Percentiles rank a stretch among this genome's conserved stretches.
phyloP scores from a whole-genome alignment of 2,113 vertebrate species.

The Tragelaphus imberbis region DNA sequence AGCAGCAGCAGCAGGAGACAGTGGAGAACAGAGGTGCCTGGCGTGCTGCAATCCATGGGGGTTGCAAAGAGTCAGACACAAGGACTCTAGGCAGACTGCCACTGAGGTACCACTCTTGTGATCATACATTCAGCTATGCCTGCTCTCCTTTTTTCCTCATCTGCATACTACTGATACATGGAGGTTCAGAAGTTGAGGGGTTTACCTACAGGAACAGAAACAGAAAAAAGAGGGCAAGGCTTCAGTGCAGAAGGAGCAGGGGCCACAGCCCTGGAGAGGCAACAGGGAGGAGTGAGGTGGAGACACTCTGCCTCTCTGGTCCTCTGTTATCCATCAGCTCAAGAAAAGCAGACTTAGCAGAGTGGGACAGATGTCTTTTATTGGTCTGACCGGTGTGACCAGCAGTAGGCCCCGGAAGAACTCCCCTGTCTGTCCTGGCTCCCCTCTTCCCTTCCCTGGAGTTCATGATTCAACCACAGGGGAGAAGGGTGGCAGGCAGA shows the following conservation, averaged over 20 bases:
- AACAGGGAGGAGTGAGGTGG: neutral
- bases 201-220: neutral
- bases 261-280: neutral
- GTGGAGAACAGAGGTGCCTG: neutral
- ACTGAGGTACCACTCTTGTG: neutral
- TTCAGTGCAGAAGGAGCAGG: neutral
- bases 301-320: neutral
- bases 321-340: neutral
- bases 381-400: neutral
- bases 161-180: neutral
- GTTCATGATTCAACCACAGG: neutral
- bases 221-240: neutral
- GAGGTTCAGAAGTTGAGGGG: neutral
- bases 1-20: too few relatives aligned
- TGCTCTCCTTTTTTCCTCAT: neutral
- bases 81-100: neutral
- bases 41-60: neutral
- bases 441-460: neutral
- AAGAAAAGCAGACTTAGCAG: constrained; percentile 24
- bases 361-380: constrained; percentile 35
- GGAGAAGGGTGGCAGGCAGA: neutral
- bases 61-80: neutral
- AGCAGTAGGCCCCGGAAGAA: neutral
- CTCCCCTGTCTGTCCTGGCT: neutral
- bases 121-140: neutral